A percentile compares a stretch with the other conserved stretches of the same genome.
Evolutionary conservation across 2,113 vertebrate species (phyloP).

Genomic region (Egretta garzetta): DNA sequence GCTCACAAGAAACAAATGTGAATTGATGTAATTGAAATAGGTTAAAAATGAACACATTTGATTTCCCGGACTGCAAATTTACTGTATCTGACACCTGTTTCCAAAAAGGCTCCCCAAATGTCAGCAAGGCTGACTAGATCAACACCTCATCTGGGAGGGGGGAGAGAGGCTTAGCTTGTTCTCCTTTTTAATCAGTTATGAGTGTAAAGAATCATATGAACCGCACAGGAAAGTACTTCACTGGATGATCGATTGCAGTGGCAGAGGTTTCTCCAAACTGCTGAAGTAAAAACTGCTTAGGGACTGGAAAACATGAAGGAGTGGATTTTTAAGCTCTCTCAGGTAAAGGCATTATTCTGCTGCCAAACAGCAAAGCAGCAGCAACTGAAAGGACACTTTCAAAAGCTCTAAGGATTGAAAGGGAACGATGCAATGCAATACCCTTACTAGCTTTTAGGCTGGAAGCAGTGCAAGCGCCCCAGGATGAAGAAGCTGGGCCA

Average conservation of each 20-base stretch:
- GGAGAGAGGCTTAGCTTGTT: neutral
- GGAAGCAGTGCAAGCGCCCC: neutral
- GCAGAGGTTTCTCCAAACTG: neutral
- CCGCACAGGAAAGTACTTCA: neutral
- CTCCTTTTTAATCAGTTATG: neutral
- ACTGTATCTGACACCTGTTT: neutral
- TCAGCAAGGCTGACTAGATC: neutral
- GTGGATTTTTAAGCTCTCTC: neutral
- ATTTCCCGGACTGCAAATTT: neutral
- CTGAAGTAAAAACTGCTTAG: neutral
- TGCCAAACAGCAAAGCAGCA: neutral
- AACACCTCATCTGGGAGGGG: neutral
- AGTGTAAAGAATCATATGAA: neutral
- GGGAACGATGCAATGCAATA: neutral
- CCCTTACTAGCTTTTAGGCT: neutral
- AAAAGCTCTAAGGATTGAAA: neutral
- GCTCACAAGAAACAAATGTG: neutral
- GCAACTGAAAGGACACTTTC: neutral
- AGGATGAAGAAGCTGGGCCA: neutral
- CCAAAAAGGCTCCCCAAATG: neutral
- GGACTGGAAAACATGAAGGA: neutral
- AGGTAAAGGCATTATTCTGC: neutral
- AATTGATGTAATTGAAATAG: neutral
- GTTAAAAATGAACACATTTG: neutral
- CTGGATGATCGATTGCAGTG: neutral